Evolutionary conservation across 1,140 invertebrate genomes (phyloP), one percentile per base, ranked within the genome.

Genomic region (Battus philenor): DNA sequence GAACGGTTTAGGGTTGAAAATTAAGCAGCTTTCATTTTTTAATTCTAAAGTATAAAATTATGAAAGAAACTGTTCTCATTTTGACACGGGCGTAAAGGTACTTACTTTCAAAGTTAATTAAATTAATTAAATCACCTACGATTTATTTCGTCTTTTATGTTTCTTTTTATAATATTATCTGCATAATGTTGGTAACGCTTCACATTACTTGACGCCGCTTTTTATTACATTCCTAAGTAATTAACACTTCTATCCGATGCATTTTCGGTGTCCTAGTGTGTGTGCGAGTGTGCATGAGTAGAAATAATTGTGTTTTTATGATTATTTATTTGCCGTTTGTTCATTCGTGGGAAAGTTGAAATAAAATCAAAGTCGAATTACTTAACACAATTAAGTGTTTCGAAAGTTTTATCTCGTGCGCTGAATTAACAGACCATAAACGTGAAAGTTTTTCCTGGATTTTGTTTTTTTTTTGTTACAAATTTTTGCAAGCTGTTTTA

Each of bases 221-320:
- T 36, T 36, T 6, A 36, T 36, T 20, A 36, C 33, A 36, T 36
- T 36, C 33, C 10, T 36, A 9, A 10, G 15, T 36, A 36, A 36
- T 36, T 36, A 36, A 20, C 17, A 36, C 33, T 4, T 36, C 20
- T 18, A 17, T 9, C 17, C 15, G 15, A 36, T 17, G 11, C 33
- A 16, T 10, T 9, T 17, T 36, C 18, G n/a, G n/a, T 9, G 12
- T 5, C 15, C n/a, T 20, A 18, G 32, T 18, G 15, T 34, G 30
- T 32, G 32, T 36, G 16, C 20, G 33, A 10, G 26, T 29, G n/a
- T 29, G 6, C 18, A 20, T 6, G 26, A 18, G 9, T 18, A 16
- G 33, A 36, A 36, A 36, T 36, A 36, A 36, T 36, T 36, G 33
- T 36, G 33, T 36, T 36, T 36, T 34, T 34, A 34, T 20, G 17